These are phyloP conservation scores for Mechanitis messenoides DNA, from an alignment of 2,888 invertebrate genomes.

Conservation along the genomic window DNA sequence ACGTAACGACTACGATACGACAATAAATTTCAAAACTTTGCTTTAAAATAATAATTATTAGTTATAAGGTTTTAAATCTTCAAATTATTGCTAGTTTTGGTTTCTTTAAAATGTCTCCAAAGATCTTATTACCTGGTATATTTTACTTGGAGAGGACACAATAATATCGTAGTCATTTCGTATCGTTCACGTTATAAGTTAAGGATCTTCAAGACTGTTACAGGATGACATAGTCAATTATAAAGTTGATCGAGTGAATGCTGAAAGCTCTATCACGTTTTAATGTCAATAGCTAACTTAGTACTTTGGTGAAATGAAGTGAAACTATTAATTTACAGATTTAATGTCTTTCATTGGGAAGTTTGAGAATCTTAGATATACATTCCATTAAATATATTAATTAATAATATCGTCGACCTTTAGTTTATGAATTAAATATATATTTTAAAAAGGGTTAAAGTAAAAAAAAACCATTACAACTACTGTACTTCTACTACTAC, in stretches of 20 bases:
- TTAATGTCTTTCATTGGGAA: conserved; percentile 15
- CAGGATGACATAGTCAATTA: conserved; percentile 24
- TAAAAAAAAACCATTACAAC: no score
- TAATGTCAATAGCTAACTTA: conserved; percentile 43
- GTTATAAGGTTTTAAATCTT: no score
- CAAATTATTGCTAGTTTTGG: no score
- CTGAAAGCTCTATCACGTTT: conserved; percentile 31
- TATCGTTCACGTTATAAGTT: conserved; percentile 7
- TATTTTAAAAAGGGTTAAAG: no score
- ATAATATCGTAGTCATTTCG: neutral
- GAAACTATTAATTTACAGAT: conserved; percentile 20
- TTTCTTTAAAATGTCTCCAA: no score
- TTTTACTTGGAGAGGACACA: no score
- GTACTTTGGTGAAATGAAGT: conserved; percentile 47
- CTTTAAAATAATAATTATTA: no score
- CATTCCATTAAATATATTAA: no score
- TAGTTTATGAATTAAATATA: no score
- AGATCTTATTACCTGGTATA: no score
- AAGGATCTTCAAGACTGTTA: conserved; percentile 19
- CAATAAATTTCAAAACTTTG: neutral
- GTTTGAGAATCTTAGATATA: conserved; percentile 20
- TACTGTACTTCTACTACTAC: no score
- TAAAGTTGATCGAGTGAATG: conserved; percentile 24
- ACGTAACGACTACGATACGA: neutral
- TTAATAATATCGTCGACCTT: no score